Percentiles rank a stretch among this genome's conserved stretches.
These are phyloP conservation scores for Mantis religiosa DNA, from an alignment of 2,888 invertebrate genomes.

Conservation along the genomic window DNA sequence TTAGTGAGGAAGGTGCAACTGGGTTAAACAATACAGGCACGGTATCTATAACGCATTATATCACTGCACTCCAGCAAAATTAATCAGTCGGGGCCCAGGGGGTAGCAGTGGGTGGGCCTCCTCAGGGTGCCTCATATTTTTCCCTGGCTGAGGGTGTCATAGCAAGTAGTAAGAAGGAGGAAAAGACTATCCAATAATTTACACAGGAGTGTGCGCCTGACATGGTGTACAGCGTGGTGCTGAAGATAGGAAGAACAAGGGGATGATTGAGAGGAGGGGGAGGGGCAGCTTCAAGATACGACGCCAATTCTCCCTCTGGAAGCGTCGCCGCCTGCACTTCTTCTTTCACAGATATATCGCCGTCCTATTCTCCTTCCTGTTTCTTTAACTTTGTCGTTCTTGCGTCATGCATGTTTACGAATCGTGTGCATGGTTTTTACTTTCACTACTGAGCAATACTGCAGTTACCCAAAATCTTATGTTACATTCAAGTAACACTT, in stretches of 20 bases:
- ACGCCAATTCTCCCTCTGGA: neutral
- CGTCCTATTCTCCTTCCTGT: neutral
- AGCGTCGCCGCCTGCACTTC: neutral
- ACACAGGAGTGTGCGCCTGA: slow-evolving; percentile 1
- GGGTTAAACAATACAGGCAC: neutral
- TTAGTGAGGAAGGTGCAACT: neutral
- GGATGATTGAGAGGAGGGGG: slow-evolving; percentile 1
- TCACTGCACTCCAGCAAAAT: neutral
- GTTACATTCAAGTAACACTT: too few relatives aligned
- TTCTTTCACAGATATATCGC: neutral
- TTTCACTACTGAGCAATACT: neutral
- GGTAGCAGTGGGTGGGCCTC: neutral
- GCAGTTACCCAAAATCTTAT: too few relatives aligned
- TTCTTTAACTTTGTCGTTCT: neutral
- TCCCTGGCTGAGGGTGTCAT: neutral
- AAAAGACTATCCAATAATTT: slow-evolving; percentile 16
- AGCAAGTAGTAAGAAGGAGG: slow-evolving; percentile 1
- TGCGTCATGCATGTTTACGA: neutral
- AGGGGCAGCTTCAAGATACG: neutral
- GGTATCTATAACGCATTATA: neutral
- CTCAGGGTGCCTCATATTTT: neutral
- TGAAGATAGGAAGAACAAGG: slow-evolving; percentile 14
- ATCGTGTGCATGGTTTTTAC: neutral
- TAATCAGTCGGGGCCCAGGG: neutral
- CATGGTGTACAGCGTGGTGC: neutral